phyloP scores from a whole-genome alignment of 2,113 vertebrate species.

The Halcyon malimbica region DNA sequence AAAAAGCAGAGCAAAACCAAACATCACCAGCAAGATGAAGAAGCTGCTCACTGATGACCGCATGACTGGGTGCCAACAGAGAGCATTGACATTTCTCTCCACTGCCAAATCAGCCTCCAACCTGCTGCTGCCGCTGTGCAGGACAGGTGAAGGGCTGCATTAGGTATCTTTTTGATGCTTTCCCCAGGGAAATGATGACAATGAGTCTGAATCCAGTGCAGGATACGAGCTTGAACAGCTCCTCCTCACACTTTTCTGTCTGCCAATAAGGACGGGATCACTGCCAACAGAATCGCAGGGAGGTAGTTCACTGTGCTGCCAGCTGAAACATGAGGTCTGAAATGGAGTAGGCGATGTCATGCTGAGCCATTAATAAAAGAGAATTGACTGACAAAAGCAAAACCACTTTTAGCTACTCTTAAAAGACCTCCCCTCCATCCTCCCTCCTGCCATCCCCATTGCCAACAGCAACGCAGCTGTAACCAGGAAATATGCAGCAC shows the following conservation, averaged over 20 bases:
- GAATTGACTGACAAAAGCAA: not conserved
- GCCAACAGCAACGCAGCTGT: not conserved
- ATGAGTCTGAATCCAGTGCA: fast-evolving
- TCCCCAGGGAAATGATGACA: not conserved
- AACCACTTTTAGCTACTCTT: not conserved
- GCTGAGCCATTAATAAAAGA: not conserved
- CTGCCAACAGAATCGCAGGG: not conserved
- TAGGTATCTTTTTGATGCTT: not conserved
- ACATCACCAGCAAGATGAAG: not conserved
- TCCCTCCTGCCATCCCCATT: not conserved
- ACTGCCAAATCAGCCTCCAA: not conserved
- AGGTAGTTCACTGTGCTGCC: not conserved
- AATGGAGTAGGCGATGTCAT: not conserved
- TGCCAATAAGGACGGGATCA: not conserved
- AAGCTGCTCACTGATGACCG: not conserved
- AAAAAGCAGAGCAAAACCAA: not conserved
- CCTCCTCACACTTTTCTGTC: not conserved
- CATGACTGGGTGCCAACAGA: not conserved
- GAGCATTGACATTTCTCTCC: too few species aligned
- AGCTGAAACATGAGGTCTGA: not conserved
- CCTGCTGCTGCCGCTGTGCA: not conserved
- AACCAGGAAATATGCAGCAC: fast-evolving
- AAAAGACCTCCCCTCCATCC: not conserved
- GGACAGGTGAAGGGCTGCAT: too few species aligned
- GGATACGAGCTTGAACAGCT: not conserved